Conservation (phyloP, 2,888 invertebrate species). For the Acanthacorydalis orientalis region DNA sequence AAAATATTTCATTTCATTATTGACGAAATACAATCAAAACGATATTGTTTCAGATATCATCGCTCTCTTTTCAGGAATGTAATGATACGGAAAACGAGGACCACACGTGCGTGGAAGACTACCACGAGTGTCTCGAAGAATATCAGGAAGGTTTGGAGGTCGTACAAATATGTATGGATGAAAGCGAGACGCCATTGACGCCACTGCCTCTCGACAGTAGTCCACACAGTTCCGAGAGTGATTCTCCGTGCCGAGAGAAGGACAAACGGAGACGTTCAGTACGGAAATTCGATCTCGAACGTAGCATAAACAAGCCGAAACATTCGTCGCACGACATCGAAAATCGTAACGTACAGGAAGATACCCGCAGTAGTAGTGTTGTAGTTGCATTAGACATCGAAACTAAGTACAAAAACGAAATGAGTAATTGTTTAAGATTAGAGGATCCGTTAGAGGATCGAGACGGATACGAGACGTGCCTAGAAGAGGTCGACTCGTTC, state of each 20-base stretch:
- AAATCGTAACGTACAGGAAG: not conserved
- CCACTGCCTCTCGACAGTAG: not conserved
- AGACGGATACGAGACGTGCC: constrained; percentile 41
- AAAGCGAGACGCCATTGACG: constrained; percentile 24
- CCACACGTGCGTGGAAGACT: constrained; percentile 44
- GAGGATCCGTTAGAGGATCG: constrained; percentile 16
- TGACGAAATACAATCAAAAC: not conserved
- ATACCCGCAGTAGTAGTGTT: not conserved
- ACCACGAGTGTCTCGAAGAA: constrained; percentile 46
- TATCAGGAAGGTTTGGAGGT: constrained; percentile 45
- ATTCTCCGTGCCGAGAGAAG: not conserved
- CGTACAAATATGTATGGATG: constrained; percentile 42
- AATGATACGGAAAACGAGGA: constrained; percentile 41
- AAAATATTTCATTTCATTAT: constrained; percentile 5
- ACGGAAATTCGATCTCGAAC: too few relatives aligned
- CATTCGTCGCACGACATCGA: not conserved
- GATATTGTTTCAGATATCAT: constrained; percentile 10
- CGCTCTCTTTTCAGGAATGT: constrained; percentile 27
- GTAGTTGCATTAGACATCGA: not conserved
- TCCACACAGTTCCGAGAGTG: not conserved
- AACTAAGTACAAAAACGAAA: constrained; percentile 4
- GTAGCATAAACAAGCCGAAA: not conserved
- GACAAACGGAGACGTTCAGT: not conserved
- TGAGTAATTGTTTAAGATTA: constrained; percentile 2
- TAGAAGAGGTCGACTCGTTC: constrained; percentile 38